Evolutionary conservation across 2,797 vertebrate species (phyloP).

Genomic region (Amniataba percoides): DNA sequence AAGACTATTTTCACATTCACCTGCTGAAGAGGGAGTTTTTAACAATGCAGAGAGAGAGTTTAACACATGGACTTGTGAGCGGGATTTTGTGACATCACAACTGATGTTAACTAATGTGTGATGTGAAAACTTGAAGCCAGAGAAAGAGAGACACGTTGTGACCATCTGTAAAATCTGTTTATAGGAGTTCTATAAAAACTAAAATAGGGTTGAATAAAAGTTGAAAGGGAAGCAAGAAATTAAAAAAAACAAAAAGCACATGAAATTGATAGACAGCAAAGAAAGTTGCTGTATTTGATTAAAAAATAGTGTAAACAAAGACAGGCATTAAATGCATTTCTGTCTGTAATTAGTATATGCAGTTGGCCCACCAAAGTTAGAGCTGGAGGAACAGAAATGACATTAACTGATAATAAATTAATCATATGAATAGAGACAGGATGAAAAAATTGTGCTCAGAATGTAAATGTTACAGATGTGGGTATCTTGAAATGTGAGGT

Average conservation of each 20-base stretch:
- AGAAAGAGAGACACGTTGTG: background rate
- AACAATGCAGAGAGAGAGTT: no score
- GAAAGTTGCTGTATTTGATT: background rate
- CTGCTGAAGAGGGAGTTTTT: no score
- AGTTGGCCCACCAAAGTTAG: background rate
- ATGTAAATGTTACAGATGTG: background rate
- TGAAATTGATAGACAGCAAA: background rate
- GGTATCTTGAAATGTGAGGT: background rate
- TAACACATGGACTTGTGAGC: background rate
- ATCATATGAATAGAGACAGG: background rate
- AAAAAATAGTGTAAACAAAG: background rate
- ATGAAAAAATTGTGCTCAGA: background rate
- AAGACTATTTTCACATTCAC: background rate
- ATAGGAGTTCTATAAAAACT: background rate
- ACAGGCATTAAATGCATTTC: background rate
- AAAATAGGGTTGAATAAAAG: background rate
- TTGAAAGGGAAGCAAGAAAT: background rate
- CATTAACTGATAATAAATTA: background rate
- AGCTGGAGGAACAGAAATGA: background rate
- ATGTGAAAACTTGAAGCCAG: background rate
- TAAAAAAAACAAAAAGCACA: background rate
- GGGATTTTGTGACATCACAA: background rate
- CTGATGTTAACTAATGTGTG: background rate
- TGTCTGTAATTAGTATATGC: background rate
- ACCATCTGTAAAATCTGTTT: background rate